A percentile compares a stretch with the other conserved stretches of the same genome.
These are phyloP conservation scores for Erythrolamprus reginae DNA, from an alignment of 2,113 vertebrate species.

Conservation along the genomic window DNA sequence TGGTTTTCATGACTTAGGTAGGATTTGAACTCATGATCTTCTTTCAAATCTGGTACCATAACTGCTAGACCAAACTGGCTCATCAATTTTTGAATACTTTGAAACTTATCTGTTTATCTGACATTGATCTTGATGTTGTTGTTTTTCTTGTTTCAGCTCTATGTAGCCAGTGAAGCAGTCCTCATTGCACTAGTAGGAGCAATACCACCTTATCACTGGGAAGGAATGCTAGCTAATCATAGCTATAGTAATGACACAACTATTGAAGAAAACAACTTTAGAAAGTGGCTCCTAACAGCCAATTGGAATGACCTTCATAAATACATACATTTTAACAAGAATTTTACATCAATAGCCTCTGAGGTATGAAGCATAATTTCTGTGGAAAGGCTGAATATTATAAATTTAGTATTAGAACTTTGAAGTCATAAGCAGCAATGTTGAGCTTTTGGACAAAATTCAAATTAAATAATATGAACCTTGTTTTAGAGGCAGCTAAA, in stretches of 20 bases:
- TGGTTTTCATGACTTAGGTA: background rate
- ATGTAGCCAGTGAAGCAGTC: slow-evolving; percentile 73
- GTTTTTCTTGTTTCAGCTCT: slow-evolving; percentile 64
- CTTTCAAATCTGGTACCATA: background rate
- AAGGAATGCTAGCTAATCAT: slow-evolving; percentile 52
- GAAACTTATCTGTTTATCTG: background rate
- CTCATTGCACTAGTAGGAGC: slow-evolving; percentile 71
- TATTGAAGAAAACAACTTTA: slow-evolving; percentile 48
- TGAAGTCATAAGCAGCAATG: background rate
- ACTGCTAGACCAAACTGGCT: background rate
- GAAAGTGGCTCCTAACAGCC: slow-evolving; percentile 69
- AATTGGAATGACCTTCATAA: slow-evolving; percentile 65
- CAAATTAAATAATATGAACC: background rate
- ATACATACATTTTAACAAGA: slow-evolving; percentile 66
- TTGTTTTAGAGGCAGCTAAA: background rate
- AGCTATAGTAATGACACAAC: slow-evolving; percentile 60
- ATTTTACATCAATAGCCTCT: slow-evolving; percentile 75
- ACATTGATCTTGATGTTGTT: background rate
- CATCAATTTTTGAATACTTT: background rate
- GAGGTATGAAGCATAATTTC: slow-evolving; percentile 64
- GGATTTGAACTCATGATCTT: background rate
- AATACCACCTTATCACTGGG: slow-evolving; percentile 71
- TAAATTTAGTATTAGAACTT: background rate
- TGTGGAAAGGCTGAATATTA: fast-evolving
- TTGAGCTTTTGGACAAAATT: background rate